A percentile compares a stretch with the other conserved stretches of the same genome.
Conservation (phyloP, 2,113 vertebrate genomes). For the Sebastes schlegelii region DNA sequence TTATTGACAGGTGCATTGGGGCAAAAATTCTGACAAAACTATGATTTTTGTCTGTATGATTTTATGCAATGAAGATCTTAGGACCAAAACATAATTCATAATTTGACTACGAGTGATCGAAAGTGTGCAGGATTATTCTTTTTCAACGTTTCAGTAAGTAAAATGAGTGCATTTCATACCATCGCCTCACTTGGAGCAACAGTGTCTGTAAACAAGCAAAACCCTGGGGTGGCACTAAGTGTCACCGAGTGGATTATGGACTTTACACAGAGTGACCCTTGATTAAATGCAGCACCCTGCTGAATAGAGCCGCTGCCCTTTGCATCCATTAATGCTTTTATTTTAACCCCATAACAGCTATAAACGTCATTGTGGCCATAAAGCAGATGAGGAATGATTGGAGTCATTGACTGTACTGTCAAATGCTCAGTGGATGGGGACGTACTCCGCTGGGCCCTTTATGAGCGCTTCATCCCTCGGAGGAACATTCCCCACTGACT, state of each 20-base stretch:
- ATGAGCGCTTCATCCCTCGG: slow-evolving; percentile 65
- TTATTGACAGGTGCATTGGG: not conserved
- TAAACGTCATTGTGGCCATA: slow-evolving; percentile 78
- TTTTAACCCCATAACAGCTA: slow-evolving; percentile 77
- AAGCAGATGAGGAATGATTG: slow-evolving; percentile 82
- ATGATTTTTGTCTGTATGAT: not conserved
- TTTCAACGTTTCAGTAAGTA: not conserved
- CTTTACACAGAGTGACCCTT: slow-evolving; percentile 62
- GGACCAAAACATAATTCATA: not conserved
- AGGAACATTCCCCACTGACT: slow-evolving; percentile 66
- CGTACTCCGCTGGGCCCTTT: slow-evolving; percentile 70
- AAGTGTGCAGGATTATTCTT: not conserved
- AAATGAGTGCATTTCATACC: slow-evolving; percentile 16
- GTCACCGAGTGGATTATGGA: slow-evolving; percentile 67
- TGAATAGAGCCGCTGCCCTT: slow-evolving; percentile 54
- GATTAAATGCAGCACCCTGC: slow-evolving; percentile 64
- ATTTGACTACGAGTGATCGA: not conserved
- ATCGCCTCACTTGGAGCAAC: slow-evolving; percentile 9
- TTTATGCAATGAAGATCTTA: not conserved
- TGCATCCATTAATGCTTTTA: slow-evolving; percentile 70
- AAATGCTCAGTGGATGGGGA: slow-evolving; percentile 63
- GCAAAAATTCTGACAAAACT: not conserved
- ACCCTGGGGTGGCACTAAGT: slow-evolving; percentile 47
- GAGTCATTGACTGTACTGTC: slow-evolving; percentile 79
- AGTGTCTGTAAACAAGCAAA: slow-evolving; percentile 24